phyloP scores from a whole-genome alignment of 2,113 vertebrate species.

The Microcebus ravelobensis region DNA sequence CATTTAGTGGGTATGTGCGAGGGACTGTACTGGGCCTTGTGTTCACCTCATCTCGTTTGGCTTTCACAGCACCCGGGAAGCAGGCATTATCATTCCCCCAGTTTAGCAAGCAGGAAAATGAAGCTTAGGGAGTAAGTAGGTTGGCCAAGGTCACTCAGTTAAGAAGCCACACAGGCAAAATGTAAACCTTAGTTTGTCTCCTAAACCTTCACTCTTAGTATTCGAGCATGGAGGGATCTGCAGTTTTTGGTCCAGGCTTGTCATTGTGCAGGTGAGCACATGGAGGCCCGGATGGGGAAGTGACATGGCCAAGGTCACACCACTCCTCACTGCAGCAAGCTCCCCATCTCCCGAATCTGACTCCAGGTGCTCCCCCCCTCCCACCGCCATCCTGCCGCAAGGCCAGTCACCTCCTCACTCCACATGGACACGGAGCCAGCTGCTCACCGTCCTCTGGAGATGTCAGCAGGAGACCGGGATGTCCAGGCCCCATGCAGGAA shows the following conservation, averaged over 20 bases:
- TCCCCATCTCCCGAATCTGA: not conserved
- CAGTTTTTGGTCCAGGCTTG: not conserved
- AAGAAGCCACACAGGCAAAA: not conserved
- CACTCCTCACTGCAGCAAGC: not conserved
- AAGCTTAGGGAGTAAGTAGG: not conserved
- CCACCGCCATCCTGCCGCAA: not conserved
- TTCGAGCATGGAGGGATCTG: not conserved
- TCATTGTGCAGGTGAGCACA: not conserved
- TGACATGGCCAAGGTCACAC: not conserved
- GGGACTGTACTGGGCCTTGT: not conserved
- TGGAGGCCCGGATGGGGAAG: not conserved
- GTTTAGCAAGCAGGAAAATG: not conserved
- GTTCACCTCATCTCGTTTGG: not conserved
- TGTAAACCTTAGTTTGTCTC: not conserved
- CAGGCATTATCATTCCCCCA: not conserved
- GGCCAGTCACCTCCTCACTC: not conserved
- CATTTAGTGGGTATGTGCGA: not conserved
- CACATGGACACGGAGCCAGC: not conserved
- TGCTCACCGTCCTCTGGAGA: not conserved
- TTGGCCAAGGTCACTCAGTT: not conserved
- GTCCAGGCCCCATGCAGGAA: not conserved
- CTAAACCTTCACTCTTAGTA: not conserved
- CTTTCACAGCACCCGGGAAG: accelerated
- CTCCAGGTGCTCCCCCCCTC: not conserved
- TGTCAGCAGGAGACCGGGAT: not conserved